These are phyloP conservation scores for Lanius collurio DNA, from an alignment of 2,113 vertebrate species.

Conservation along the genomic window DNA sequence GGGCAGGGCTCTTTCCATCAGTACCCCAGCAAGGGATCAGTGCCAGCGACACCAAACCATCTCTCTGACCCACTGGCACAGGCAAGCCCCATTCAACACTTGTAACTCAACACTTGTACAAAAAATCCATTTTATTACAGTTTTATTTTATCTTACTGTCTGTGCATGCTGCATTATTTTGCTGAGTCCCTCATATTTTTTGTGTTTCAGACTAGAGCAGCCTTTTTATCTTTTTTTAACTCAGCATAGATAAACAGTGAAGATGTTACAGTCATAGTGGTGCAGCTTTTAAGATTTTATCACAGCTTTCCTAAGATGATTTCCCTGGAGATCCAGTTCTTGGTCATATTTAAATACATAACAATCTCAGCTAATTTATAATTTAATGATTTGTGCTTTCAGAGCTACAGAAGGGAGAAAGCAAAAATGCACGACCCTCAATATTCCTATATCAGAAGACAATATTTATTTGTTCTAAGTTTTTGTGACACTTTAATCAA, in stretches of 20 bases:
- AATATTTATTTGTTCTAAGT: neutral
- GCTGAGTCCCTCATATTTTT: neutral
- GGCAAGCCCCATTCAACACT: neutral
- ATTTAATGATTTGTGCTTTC: neutral
- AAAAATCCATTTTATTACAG: neutral
- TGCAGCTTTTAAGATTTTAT: neutral
- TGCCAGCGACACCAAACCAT: neutral
- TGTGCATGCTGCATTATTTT: neutral
- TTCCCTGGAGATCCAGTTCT: neutral
- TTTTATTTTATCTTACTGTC: neutral
- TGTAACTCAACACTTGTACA: accelerated
- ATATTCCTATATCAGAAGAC: neutral
- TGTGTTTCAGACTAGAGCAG: neutral
- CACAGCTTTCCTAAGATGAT: neutral
- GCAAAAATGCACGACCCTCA: neutral
- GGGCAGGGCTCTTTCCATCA: neutral
- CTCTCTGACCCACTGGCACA: accelerated
- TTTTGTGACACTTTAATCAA: neutral
- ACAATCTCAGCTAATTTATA: neutral
- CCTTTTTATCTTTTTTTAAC: neutral
- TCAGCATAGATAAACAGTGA: neutral
- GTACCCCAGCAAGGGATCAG: neutral
- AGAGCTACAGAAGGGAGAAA: neutral
- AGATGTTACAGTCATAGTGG: neutral
- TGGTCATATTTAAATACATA: neutral